phyloP scores from a whole-genome alignment of 2,797 vertebrate species.

The Tokudaia muenninki region DNA sequence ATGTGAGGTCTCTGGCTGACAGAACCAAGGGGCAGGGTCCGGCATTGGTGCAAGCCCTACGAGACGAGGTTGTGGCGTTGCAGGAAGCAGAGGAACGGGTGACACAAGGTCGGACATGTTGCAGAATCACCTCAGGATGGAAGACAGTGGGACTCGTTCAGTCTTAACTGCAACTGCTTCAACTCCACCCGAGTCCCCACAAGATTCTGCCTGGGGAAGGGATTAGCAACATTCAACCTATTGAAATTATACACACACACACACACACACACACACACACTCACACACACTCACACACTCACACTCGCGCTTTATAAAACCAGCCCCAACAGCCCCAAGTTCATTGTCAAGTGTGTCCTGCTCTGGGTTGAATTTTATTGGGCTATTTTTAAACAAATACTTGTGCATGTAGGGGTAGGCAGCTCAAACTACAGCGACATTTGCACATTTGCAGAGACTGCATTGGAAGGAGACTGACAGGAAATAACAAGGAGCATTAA shows the following conservation, averaged over 20 bases:
- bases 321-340: background rate
- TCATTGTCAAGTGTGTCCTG: background rate
- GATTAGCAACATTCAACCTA: accelerated
- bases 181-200: accelerated
- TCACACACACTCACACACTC: background rate
- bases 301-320: background rate
- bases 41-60: accelerated
- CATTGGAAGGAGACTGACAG: background rate
- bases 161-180: background rate
- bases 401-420: background rate
- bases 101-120: background rate
- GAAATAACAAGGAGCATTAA: background rate
- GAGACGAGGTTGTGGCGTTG: accelerated
- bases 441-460: background rate
- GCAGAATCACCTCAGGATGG: background rate
- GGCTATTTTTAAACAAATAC: background rate
- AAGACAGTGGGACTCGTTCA: accelerated
- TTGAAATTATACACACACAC: background rate
- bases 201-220: accelerated
- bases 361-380: background rate
- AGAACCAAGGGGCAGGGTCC: background rate
- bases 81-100: background rate
- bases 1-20: accelerated
- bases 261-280: background rate
- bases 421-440: background rate